phyloP scores from a whole-genome alignment of 2,888 invertebrate genomes.

The Cerastoderma edule region DNA sequence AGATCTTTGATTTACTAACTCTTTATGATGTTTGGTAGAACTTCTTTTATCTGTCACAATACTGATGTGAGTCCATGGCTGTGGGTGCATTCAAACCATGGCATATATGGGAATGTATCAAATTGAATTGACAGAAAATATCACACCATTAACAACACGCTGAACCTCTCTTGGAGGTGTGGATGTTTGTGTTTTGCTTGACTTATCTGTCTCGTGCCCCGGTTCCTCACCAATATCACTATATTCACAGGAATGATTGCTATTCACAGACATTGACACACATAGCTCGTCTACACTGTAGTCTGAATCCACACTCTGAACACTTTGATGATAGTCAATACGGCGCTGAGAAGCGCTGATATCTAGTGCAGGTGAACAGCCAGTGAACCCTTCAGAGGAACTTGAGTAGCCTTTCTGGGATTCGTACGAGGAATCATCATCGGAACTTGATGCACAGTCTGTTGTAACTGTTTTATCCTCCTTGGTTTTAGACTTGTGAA shows the following conservation, averaged over 20 bases:
- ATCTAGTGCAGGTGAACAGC: too few relatives aligned
- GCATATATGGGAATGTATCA: too few relatives aligned
- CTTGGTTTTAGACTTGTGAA: too few relatives aligned
- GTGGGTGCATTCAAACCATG: too few relatives aligned
- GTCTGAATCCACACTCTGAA: neutral
- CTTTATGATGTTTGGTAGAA: too few relatives aligned
- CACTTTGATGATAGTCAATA: neutral
- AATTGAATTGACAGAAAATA: constrained; percentile 30
- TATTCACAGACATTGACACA: neutral
- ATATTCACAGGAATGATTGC: neutral
- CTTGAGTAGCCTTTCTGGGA: constrained; percentile 18
- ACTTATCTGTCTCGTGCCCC: neutral
- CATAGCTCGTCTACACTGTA: neutral
- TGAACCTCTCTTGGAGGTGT: constrained; percentile 11
- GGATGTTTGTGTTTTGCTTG: neutral
- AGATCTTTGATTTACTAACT: too few relatives aligned
- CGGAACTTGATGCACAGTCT: constrained; percentile 21
- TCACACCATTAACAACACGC: constrained; percentile 37
- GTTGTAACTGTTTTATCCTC: too few relatives aligned
- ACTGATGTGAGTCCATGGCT: too few relatives aligned
- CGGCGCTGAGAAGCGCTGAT: neutral
- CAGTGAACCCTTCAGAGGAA: constrained; percentile 12
- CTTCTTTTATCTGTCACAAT: too few relatives aligned
- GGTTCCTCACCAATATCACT: neutral
- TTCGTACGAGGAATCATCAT: constrained; percentile 33